Evolutionary conservation across 2,888 invertebrate genomes (phyloP).

Genomic region (Apotomis betuletana): DNA sequence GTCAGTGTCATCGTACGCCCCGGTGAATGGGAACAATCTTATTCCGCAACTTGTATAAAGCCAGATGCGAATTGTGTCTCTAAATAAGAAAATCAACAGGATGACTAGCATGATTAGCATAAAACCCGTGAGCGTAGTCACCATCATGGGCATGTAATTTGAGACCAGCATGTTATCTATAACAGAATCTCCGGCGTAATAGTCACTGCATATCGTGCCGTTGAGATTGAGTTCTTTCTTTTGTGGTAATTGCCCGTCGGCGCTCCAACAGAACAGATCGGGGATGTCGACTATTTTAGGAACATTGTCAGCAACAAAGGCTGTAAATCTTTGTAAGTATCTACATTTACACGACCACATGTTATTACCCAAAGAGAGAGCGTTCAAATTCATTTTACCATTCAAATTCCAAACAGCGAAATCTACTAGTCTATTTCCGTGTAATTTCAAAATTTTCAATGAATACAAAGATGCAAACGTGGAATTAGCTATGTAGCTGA

Average conservation of each 20-base stretch:
- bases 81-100: slow-evolving; percentile 92
- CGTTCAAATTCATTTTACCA: slow-evolving; percentile 86
- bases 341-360: slow-evolving; percentile 96
- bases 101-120: slow-evolving; percentile 89
- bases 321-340: slow-evolving; percentile 91
- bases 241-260: slow-evolving; percentile 86
- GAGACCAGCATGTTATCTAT: slow-evolving; percentile 91
- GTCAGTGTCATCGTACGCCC: slow-evolving; percentile 90
- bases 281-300: slow-evolving; percentile 88
- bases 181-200: slow-evolving; percentile 91
- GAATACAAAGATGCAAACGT: slow-evolving; percentile 90
- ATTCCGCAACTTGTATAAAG: slow-evolving; percentile 93
- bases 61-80: slow-evolving; percentile 94
- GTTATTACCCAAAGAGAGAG: slow-evolving; percentile 91
- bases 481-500: slow-evolving; percentile 89
- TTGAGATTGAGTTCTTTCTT: slow-evolving; percentile 91
- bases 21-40: slow-evolving; percentile 89
- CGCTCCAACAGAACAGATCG: slow-evolving; percentile 91
- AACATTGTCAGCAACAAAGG: slow-evolving; percentile 91
- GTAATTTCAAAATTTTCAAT: slow-evolving; percentile 90
- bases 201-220: slow-evolving; percentile 93
- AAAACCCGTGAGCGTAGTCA: slow-evolving; percentile 89
- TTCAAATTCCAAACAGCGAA: slow-evolving; percentile 90
- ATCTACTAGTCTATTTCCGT: slow-evolving; percentile 91
- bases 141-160: slow-evolving; percentile 92